Evolutionary conservation across 2,888 invertebrate species (phyloP).

Genomic region (Cistogaster globosa): DNA sequence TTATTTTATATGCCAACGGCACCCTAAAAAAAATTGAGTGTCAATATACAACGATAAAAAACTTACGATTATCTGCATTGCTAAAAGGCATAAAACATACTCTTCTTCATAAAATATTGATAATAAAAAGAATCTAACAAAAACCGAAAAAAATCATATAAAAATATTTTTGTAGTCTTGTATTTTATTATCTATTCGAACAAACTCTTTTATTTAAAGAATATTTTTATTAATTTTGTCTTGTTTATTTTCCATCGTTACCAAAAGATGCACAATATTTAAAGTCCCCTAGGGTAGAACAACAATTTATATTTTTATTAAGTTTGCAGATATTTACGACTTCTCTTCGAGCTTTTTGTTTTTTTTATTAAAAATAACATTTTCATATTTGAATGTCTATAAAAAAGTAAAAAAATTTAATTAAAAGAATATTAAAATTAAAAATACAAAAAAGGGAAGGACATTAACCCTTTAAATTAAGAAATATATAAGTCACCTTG

Average conservation of each 20-base stretch:
- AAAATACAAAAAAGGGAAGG: no score
- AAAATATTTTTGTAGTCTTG: slow-evolving; percentile 19
- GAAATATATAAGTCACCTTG: no score
- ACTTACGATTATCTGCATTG: slow-evolving; percentile 65
- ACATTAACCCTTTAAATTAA: no score
- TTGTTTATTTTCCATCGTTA: background rate
- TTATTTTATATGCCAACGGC: slow-evolving; percentile 48
- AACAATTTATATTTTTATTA: no score
- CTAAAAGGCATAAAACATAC: slow-evolving; percentile 43
- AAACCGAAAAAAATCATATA: slow-evolving; percentile 25
- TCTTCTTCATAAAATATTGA: slow-evolving; percentile 38
- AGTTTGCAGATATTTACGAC: no score
- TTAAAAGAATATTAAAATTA: no score
- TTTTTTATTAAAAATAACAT: no score
- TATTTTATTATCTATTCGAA: slow-evolving; percentile 13
- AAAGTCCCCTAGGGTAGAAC: background rate
- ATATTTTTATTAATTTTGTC: background rate
- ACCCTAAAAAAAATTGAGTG: slow-evolving; percentile 55
- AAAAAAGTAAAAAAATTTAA: no score
- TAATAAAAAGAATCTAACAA: background rate
- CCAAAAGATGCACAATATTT: background rate
- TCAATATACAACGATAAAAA: slow-evolving; percentile 63
- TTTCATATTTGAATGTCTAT: no score
- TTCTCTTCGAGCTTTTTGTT: no score
- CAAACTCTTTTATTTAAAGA: slow-evolving; percentile 17